phyloP scores from a whole-genome alignment of 2,797 vertebrate genomes.

The Rhodeus uyekii region DNA sequence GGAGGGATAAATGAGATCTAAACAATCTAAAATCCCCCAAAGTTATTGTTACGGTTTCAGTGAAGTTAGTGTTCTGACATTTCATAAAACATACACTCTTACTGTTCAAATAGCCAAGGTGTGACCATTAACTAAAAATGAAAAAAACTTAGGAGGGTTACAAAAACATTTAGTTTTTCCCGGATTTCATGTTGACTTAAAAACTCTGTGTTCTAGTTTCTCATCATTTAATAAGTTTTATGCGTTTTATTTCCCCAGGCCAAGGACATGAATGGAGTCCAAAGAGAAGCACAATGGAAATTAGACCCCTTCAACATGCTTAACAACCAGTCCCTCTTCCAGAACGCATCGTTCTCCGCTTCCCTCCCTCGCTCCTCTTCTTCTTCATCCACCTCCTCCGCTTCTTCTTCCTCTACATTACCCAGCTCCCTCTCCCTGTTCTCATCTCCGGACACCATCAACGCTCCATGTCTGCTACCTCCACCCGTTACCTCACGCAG shows the following conservation, averaged over 20 bases:
- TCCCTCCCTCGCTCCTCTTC: slow-evolving; percentile 23
- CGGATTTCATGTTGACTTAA: slow-evolving; percentile 17
- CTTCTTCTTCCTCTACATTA: slow-evolving; percentile 70
- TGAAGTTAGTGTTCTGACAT: background rate
- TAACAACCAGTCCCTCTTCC: slow-evolving; percentile 78
- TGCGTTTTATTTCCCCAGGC: slow-evolving; percentile 63
- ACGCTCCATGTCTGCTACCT: slow-evolving; percentile 66
- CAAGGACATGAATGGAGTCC: slow-evolving; percentile 77
- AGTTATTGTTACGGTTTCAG: background rate
- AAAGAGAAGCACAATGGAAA: slow-evolving; percentile 81
- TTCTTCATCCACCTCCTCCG: slow-evolving; percentile 35
- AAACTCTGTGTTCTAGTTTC: background rate
- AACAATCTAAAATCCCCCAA: background rate
- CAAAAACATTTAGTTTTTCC: background rate
- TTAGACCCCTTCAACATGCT: slow-evolving; percentile 83
- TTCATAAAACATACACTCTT: background rate
- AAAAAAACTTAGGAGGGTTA: background rate
- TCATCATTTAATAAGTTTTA: background rate
- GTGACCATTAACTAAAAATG: background rate
- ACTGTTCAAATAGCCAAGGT: background rate
- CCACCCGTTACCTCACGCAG: slow-evolving; percentile 79
- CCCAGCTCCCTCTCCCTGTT: slow-evolving; percentile 70
- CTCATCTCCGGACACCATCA: slow-evolving; percentile 70
- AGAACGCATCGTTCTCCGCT: slow-evolving; percentile 65
- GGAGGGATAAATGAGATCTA: background rate